phyloP scores from a whole-genome alignment of 2,797 vertebrate genomes.

The Adrianichthys oophorus region DNA sequence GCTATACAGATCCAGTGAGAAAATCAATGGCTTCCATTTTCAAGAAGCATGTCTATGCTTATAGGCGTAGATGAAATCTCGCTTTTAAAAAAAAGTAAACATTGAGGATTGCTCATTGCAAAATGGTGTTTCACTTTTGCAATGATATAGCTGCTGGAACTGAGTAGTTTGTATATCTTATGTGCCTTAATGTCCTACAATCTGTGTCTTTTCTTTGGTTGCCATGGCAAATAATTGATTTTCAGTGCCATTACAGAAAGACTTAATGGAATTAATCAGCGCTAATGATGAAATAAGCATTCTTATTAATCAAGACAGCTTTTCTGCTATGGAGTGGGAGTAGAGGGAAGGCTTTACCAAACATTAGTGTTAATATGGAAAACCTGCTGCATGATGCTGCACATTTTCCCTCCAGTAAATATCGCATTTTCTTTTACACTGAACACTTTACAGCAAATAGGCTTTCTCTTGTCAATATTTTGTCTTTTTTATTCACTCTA shows the following conservation, averaged over 20 bases:
- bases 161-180: constrained; percentile 13
- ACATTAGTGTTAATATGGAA: constrained; percentile 21
- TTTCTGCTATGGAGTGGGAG: constrained; percentile 43
- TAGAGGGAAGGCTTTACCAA: constrained; percentile 25
- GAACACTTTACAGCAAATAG: background rate
- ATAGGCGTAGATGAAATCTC: constrained; percentile 31
- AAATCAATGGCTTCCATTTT: constrained; percentile 67
- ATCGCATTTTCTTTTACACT: background rate
- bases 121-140: constrained; percentile 14
- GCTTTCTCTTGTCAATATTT: background rate
- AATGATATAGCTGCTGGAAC: constrained; percentile 21
- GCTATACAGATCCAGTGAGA: constrained; percentile 47
- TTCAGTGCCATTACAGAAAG: constrained; percentile 61
- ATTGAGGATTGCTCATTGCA: constrained; percentile 12
- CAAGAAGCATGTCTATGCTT: constrained; percentile 42
- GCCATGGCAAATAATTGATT: constrained; percentile 74
- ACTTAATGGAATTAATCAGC: constrained; percentile 77
- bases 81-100: constrained; percentile 22
- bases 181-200: constrained; percentile 23
- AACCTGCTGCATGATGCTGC: constrained; percentile 23
- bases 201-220: constrained; percentile 52
- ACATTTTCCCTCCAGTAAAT: no score
- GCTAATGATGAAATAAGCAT: constrained; percentile 81
- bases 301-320: constrained; percentile 77
- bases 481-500: no score